Conservation (phyloP, 1,140 invertebrate genomes). For the Acromyrmex echinatior region DNA sequence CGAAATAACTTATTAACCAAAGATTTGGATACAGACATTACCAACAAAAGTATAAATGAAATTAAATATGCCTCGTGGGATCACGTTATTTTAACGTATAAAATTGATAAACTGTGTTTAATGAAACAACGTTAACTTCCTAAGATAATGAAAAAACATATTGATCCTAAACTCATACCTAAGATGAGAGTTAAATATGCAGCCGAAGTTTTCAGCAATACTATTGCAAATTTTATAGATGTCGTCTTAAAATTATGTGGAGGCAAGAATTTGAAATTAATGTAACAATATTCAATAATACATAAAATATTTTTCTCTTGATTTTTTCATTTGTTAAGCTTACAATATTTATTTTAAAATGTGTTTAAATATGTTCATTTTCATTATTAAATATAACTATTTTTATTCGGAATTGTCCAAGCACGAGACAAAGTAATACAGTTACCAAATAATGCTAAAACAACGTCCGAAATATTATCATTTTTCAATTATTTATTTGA, state of each 20-base stretch:
- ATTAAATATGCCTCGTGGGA: neutral
- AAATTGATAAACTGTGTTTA: neutral
- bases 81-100: neutral
- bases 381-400: too few relatives aligned
- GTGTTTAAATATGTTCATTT: too few relatives aligned
- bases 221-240: conserved; percentile 21
- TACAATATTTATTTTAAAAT: too few relatives aligned
- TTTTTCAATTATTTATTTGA: conserved; percentile 24
- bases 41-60: neutral
- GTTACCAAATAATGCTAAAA: neutral
- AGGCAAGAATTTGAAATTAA: neutral
- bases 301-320: too few relatives aligned
- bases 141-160: neutral
- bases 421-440: neutral
- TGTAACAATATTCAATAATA: neutral
- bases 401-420: neutral
- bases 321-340: too few relatives aligned
- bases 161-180: neutral
- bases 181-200: conserved; percentile 21
- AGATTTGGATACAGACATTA: neutral
- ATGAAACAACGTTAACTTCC: neutral
- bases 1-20: neutral
- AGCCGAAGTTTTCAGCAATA: neutral
- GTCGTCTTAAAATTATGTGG: neutral
- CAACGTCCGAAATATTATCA: neutral